Percentiles rank a stretch among this genome's conserved stretches.
These are phyloP conservation scores for Azemiops feae DNA, from an alignment of 2,113 vertebrate genomes.

Conservation along the genomic window DNA sequence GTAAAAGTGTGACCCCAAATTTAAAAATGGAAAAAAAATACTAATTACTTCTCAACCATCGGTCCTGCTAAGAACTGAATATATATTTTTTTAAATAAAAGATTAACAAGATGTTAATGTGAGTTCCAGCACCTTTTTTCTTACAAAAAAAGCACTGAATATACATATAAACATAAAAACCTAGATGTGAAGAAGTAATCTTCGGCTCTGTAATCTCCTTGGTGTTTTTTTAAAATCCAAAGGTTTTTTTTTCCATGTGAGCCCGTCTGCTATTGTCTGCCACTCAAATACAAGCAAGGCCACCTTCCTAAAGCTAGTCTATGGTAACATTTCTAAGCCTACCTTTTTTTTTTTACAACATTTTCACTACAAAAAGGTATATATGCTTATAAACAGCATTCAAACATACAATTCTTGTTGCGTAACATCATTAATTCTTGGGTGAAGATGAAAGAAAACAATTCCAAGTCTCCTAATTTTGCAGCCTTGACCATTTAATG, in stretches of 20 bases:
- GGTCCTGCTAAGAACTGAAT: too few species aligned
- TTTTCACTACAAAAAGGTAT: not conserved
- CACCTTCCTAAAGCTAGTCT: not conserved
- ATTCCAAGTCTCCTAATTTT: not conserved
- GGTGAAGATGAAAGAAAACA: not conserved
- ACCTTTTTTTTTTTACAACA: not conserved
- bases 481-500: not conserved
- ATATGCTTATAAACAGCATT: not conserved
- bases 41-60: too few species aligned
- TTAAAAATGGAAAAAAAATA: too few species aligned
- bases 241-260: not conserved
- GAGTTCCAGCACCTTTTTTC: too few species aligned
- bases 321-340: not conserved
- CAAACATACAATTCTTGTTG: not conserved
- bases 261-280: not conserved
- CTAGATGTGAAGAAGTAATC: not conserved
- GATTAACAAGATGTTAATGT: too few species aligned
- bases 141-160: too few species aligned
- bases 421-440: not conserved
- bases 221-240: not conserved
- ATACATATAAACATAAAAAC: not conserved
- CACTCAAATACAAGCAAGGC: not conserved
- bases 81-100: too few species aligned
- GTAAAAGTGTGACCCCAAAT: too few species aligned
- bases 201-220: not conserved